phyloP scores from a whole-genome alignment of 2,797 vertebrate species.

The Aselliscus stoliczkanus region DNA sequence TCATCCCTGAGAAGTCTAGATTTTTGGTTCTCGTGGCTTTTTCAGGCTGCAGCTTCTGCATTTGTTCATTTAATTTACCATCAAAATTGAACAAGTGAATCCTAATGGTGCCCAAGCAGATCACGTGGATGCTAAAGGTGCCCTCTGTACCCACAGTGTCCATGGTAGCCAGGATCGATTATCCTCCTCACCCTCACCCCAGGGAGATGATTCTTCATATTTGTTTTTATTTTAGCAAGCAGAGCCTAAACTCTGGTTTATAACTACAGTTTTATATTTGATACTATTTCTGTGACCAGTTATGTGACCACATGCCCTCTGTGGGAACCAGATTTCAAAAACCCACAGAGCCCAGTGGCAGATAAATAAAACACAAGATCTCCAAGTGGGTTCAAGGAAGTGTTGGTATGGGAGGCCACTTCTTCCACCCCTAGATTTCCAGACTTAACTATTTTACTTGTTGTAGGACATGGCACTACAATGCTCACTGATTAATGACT shows the following conservation, averaged over 20 bases:
- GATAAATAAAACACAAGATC: neutral
- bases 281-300: neutral
- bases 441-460: neutral
- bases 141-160: neutral
- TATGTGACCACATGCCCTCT: neutral
- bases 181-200: no score
- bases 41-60: neutral
- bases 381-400: neutral
- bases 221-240: neutral
- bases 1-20: neutral
- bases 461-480: neutral
- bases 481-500: neutral
- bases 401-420: neutral
- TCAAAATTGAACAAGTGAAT: neutral
- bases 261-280: neutral
- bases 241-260: neutral
- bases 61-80: neutral
- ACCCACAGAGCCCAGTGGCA: neutral
- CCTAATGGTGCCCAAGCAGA: neutral
- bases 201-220: neutral
- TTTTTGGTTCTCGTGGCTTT: neutral
- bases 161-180: neutral
- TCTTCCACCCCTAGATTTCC: neutral
- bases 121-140: neutral
- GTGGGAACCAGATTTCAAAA: neutral